A percentile compares a stretch with the other conserved stretches of the same genome.
These are phyloP conservation scores for Corythornis madagascariensis DNA, from an alignment of 2,113 vertebrate species.

Conservation along the genomic window DNA sequence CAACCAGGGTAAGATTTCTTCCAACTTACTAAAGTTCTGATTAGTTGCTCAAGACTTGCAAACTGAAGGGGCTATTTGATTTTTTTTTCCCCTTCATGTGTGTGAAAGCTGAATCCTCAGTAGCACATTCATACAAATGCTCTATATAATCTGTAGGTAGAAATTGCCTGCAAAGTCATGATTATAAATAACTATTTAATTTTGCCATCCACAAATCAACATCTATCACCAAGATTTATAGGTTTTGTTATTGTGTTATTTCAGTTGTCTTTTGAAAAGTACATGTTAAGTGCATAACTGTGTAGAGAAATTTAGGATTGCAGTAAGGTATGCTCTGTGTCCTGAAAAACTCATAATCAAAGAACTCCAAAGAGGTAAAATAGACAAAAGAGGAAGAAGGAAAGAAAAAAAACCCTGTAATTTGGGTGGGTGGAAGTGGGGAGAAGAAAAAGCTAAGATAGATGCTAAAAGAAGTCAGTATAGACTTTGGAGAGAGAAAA, in stretches of 20 bases:
- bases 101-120: neutral
- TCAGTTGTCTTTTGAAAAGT: neutral
- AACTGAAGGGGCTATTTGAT: neutral
- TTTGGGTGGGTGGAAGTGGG: rapidly evolving
- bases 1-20: neutral
- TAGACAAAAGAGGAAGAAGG: neutral
- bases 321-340: neutral
- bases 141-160: neutral
- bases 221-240: neutral
- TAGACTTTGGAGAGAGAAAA: neutral
- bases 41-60: neutral
- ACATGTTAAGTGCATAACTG: neutral
- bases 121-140: neutral
- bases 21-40: neutral
- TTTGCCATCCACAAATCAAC: neutral
- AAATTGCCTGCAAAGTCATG: neutral
- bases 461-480: neutral
- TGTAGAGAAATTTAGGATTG: neutral
- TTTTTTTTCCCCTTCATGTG: neutral
- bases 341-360: neutral
- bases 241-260: neutral
- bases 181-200: neutral
- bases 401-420: neutral
- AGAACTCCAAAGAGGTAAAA: neutral
- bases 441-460: neutral